Evolutionary conservation across 2,113 vertebrate genomes (phyloP).

Genomic region (Cnemophilus loriae): DNA sequence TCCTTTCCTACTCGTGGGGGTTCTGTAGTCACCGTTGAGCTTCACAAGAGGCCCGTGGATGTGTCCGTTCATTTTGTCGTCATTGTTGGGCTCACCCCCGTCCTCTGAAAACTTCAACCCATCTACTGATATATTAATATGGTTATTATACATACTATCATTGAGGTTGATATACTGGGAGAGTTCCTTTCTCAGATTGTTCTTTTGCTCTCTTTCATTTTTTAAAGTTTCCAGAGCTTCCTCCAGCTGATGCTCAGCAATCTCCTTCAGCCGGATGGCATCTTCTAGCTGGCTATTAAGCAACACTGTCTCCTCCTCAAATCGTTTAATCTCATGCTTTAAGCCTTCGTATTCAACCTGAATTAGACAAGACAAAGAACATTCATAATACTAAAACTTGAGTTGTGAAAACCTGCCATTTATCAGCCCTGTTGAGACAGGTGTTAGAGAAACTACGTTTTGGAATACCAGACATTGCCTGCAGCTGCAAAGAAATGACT

Average conservation of each 20-base stretch:
- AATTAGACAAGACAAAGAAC: slow-evolving; percentile 70
- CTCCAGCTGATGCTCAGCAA: slow-evolving; percentile 90
- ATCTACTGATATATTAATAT: slow-evolving; percentile 89
- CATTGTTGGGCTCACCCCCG: slow-evolving; percentile 75
- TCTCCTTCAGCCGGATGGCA: slow-evolving; percentile 92
- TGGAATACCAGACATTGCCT: neutral
- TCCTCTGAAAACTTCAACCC: slow-evolving; percentile 90
- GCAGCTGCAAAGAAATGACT: neutral
- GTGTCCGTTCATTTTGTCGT: slow-evolving; percentile 86
- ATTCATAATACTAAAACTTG: slow-evolving; percentile 76
- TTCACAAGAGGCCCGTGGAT: slow-evolving; percentile 76
- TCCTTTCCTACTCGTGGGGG: slow-evolving; percentile 77
- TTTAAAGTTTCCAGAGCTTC: slow-evolving; percentile 94
- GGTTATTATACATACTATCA: slow-evolving; percentile 88
- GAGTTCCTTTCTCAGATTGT: slow-evolving; percentile 92
- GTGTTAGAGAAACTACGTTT: neutral
- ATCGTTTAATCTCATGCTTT: slow-evolving; percentile 97
- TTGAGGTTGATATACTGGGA: slow-evolving; percentile 89
- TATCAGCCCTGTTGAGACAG: slow-evolving; percentile 11
- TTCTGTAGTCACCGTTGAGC: slow-evolving; percentile 83
- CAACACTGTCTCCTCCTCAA: slow-evolving; percentile 94
- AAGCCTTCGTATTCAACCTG: slow-evolving; percentile 98
- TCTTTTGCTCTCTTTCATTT: slow-evolving; percentile 95
- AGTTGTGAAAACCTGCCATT: slow-evolving; percentile 64
- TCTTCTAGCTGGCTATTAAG: slow-evolving; percentile 97